phyloP scores from a whole-genome alignment of 2,888 invertebrate genomes.

The Norana najaformis region DNA sequence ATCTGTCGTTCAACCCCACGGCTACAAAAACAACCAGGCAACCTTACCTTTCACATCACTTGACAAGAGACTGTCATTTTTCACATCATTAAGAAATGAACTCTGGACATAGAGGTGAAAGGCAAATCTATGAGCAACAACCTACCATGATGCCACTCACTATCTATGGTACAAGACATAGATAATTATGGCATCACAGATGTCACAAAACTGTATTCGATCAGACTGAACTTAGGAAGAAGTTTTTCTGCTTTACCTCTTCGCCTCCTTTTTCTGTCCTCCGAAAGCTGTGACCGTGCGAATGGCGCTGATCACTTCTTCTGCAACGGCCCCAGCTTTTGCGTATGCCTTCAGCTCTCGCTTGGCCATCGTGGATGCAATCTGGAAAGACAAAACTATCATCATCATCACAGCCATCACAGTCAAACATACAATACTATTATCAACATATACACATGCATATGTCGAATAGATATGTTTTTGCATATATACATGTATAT shows the following conservation, averaged over 20 bases:
- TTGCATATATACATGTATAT: too few relatives aligned
- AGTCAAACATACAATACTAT: neutral
- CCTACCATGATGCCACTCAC: neutral
- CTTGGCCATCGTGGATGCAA: slow-evolving; percentile 43
- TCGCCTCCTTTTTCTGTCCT: slow-evolving; percentile 49
- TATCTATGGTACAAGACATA: neutral
- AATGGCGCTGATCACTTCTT: slow-evolving; percentile 49
- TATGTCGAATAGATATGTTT: too few relatives aligned
- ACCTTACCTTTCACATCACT: too few relatives aligned
- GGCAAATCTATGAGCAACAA: neutral
- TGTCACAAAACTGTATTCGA: neutral
- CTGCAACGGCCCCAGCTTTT: slow-evolving; percentile 57
- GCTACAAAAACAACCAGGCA: too few relatives aligned
- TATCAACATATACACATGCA: neutral
- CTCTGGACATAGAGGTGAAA: too few relatives aligned
- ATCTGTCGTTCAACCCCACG: too few relatives aligned
- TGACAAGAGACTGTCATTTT: too few relatives aligned
- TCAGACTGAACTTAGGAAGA: neutral
- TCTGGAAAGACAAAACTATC: neutral
- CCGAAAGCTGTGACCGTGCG: slow-evolving; percentile 53
- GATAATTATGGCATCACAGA: neutral
- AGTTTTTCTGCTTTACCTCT: slow-evolving; percentile 38
- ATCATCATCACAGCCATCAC: neutral
- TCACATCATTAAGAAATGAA: too few relatives aligned
- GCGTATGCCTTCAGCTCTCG: slow-evolving; percentile 67